These are phyloP conservation scores for Netelia virgata DNA, from an alignment of 2,888 invertebrate genomes.

Conservation along the genomic window DNA sequence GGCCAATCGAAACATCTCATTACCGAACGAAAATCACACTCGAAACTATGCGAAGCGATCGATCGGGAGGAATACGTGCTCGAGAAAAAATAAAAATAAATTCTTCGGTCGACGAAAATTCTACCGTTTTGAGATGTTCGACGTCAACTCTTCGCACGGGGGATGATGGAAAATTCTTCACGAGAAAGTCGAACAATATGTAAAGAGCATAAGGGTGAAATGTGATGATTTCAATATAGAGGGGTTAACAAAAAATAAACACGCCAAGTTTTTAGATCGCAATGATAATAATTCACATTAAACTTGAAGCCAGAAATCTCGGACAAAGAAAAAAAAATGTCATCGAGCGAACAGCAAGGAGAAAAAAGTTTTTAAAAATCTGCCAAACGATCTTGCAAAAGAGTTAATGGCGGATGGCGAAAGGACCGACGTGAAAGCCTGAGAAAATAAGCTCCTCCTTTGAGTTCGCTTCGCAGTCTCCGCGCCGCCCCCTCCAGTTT, in stretches of 20 bases:
- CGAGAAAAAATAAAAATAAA: constrained; percentile 11
- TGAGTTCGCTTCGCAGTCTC: constrained; percentile 37
- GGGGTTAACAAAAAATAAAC: too few species aligned
- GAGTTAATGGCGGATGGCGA: neutral
- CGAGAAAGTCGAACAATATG: too few species aligned
- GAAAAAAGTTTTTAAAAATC: constrained; percentile 1
- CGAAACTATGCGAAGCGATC: constrained; percentile 38
- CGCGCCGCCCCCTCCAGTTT: constrained; percentile 24
- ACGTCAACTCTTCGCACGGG: too few species aligned
- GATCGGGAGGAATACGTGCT: constrained; percentile 13
- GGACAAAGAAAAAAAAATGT: neutral
- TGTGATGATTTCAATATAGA: too few species aligned
- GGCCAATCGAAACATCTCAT: constrained; percentile 79
- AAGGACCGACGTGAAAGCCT: constrained; percentile 51
- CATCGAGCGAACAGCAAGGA: too few species aligned
- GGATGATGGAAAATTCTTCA: too few species aligned
- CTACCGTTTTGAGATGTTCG: neutral
- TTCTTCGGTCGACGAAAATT: constrained; percentile 21
- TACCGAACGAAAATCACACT: constrained; percentile 60
- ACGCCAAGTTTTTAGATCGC: too few species aligned
- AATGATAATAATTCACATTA: too few species aligned
- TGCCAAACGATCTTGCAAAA: constrained; percentile 18
- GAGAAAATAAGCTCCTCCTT: constrained; percentile 64
- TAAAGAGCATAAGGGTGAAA: too few species aligned
- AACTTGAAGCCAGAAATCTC: too few species aligned